Evolutionary conservation across 2,888 invertebrate genomes (phyloP), one percentile per base, ranked within the genome.

Genomic region (Drosophila mayaguana): DNA sequence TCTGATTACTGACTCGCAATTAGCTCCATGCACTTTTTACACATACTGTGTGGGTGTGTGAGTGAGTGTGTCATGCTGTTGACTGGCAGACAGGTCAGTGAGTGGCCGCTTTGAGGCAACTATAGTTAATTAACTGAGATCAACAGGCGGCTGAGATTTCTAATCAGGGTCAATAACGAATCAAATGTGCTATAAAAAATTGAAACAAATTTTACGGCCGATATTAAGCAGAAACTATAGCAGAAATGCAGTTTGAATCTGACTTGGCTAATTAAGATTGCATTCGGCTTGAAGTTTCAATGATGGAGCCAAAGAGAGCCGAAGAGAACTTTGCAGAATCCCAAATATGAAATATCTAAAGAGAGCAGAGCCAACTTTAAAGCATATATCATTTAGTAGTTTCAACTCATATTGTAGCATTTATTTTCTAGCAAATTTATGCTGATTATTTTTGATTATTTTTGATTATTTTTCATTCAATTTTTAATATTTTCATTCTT

Each of bases 1-100:
- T 82, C 66, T 50, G 60, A 81, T 88, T 75, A 63, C 68, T 45
- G 43, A 62, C 38, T 59, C 55, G 32, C 46, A 80, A 67, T 71
- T 72, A 61, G 60, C 55, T 22, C 6, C 0, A 28, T 28, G 2
- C n/a, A 38, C 20, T 28, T 45, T 45, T 45, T 28, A 34, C 7
- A 42, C 28, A 36, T 4, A 2, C 20, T 40, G 28, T 25, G n/a
- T 20, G 40, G 36, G 43, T 48, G 48, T 57, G 22, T 36, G 18
- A 12, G 22, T 53, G 18, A 25, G 22, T 72, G 51, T 54, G 63
- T 73, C 55, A 53, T 53, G 4, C 36, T 32, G 12, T 8, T 59
- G 56, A 45, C 22, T 61, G 8, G 45, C 25, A 28, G 1, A 12
- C 16, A 22, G 40, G 32, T 28, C 55, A 53, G 20, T 22, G 34